Conservation (phyloP, 2,888 invertebrate species). For the Caenorhabditis sp. region DNA sequence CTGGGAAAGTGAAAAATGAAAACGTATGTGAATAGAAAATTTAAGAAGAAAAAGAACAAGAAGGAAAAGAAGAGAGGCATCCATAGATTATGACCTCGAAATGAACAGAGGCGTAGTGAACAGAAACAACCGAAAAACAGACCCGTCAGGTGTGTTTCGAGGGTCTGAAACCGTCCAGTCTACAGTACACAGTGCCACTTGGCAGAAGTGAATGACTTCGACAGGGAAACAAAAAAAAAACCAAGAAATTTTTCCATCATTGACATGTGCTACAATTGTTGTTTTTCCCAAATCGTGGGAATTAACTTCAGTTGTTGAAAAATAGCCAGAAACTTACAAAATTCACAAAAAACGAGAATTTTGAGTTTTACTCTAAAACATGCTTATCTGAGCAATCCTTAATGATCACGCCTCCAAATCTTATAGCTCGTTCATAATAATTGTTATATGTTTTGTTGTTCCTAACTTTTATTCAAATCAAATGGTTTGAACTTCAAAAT, state of each 20-base stretch:
- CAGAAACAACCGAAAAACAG: too few relatives aligned
- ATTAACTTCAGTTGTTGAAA: too few relatives aligned
- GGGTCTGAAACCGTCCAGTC: constrained; percentile 17
- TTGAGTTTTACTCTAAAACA: too few relatives aligned
- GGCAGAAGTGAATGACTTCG: background rate
- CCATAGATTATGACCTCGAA: constrained; percentile 21
- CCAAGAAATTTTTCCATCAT: background rate
- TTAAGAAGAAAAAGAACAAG: background rate
- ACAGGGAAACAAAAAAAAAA: background rate
- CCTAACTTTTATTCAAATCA: too few relatives aligned
- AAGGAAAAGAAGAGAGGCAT: background rate
- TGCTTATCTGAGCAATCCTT: too few relatives aligned
- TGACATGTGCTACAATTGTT: background rate
- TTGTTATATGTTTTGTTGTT: too few relatives aligned
- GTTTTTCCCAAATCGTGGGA: background rate
- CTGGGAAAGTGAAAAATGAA: constrained; percentile 23
- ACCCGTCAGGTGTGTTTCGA: background rate
- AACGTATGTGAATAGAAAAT: constrained; percentile 8
- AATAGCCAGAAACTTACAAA: too few relatives aligned
- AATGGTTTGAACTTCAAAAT: constrained; percentile 21
- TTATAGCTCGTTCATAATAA: too few relatives aligned
- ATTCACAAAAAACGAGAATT: too few relatives aligned
- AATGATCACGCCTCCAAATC: too few relatives aligned
- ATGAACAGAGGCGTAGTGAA: background rate
- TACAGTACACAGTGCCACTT: constrained; percentile 15